A percentile compares a stretch with the other conserved stretches of the same genome.
These are phyloP conservation scores for Reticulitermes speratus DNA, from an alignment of 1,140 invertebrate species.

Conservation along the genomic window DNA sequence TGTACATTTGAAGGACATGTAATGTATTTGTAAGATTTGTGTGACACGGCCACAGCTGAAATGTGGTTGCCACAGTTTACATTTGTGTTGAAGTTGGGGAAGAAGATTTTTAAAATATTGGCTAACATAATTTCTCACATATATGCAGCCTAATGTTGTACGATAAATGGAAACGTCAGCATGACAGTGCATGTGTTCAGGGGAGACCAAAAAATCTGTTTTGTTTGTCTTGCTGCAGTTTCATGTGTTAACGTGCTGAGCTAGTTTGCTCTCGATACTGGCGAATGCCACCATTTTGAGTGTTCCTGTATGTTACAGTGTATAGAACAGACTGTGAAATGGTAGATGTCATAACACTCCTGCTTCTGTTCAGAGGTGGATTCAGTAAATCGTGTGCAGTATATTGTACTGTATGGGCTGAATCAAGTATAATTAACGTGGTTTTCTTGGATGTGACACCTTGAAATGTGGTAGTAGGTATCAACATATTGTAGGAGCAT, in stretches of 20 bases:
- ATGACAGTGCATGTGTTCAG: background rate
- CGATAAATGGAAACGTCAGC: background rate
- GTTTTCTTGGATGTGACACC: no score
- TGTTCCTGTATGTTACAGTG: no score
- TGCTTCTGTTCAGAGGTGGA: background rate
- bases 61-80: background rate
- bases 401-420: no score
- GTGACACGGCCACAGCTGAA: background rate
- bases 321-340: no score
- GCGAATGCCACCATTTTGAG: background rate
- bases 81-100: background rate
- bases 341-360: no score
- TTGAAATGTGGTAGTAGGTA: no score
- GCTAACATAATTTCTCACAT: background rate
- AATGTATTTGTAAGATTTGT: background rate
- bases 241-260: background rate
- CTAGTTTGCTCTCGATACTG: background rate
- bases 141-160: background rate
- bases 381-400: background rate
- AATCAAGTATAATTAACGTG: no score
- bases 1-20: constrained; percentile 28
- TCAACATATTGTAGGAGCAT: no score
- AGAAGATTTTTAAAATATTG: background rate
- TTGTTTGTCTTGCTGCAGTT: background rate
- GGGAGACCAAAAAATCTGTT: background rate